Evolutionary conservation across 2,113 vertebrate genomes (phyloP).

Genomic region (Oreotrochilus melanogaster): DNA sequence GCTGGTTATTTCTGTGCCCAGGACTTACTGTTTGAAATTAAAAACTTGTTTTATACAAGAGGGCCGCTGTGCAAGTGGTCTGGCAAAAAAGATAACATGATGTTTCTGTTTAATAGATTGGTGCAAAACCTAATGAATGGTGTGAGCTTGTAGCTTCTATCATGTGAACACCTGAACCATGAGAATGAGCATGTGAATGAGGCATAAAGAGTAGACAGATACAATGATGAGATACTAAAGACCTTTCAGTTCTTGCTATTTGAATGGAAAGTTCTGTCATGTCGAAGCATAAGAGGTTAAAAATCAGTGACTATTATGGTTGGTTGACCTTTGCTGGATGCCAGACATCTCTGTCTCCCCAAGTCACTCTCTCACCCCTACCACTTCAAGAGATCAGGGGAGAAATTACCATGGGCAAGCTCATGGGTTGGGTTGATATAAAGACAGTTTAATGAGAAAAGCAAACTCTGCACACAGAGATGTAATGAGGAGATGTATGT

Average conservation of each 20-base stretch:
- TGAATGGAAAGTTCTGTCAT: neutral
- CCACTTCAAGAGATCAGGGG: neutral
- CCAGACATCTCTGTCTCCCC: accelerated
- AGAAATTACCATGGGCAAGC: neutral
- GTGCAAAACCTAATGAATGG: neutral
- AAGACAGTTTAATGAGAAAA: neutral
- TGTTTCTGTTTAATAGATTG: neutral
- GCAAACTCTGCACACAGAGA: neutral
- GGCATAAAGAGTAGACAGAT: neutral
- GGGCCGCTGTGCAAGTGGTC: neutral
- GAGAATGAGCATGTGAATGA: neutral
- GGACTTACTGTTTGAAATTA: neutral
- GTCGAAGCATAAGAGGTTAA: neutral
- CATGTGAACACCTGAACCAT: neutral
- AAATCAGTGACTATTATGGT: neutral
- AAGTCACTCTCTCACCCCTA: accelerated
- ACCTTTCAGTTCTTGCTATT: neutral
- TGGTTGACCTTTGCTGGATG: neutral
- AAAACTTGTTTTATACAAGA: neutral
- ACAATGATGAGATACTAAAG: neutral
- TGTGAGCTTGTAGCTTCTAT: neutral
- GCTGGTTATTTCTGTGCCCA: neutral
- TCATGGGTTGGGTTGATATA: neutral
- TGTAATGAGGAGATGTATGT: neutral
- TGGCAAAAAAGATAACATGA: neutral